Conservation (phyloP, 2,888 invertebrate species). For the Euplexia lucipara region DNA sequence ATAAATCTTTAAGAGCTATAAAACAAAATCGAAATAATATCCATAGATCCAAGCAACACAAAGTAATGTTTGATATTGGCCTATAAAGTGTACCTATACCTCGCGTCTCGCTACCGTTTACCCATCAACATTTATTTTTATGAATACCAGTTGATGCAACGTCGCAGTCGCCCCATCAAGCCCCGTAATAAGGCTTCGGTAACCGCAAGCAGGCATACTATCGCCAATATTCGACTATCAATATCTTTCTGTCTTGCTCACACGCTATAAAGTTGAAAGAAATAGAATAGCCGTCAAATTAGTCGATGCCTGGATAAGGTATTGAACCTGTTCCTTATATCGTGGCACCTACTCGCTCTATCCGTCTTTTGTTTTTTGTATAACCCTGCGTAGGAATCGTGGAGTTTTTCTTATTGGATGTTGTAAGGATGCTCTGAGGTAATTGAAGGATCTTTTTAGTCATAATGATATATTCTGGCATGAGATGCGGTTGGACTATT, state of each 20-base stretch:
- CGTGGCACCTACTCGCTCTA: conserved; percentile 57
- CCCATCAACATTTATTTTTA: conserved; percentile 60
- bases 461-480: background rate
- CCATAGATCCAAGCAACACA: conserved; percentile 32
- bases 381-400: conserved; percentile 61
- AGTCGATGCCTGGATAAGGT: conserved; percentile 67
- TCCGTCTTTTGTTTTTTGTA: conserved; percentile 75
- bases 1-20: conserved; percentile 28
- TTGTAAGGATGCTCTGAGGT: conserved; percentile 33
- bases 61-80: conserved; percentile 52
- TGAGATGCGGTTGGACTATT: background rate
- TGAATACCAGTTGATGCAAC: conserved; percentile 38
- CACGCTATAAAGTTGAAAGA: conserved; percentile 51
- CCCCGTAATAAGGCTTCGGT: conserved; percentile 79
- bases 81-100: conserved; percentile 43
- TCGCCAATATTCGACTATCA: conserved; percentile 58
- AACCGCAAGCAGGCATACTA: conserved; percentile 76
- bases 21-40: conserved; percentile 41
- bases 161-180: conserved; percentile 37
- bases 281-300: conserved; percentile 68
- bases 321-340: conserved; percentile 78
- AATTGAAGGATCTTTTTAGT: background rate
- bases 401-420: conserved; percentile 61
- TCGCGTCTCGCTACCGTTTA: conserved; percentile 52
- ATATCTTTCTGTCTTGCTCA: conserved; percentile 60